These are phyloP conservation scores for Boulengeromyrus knoepffleri DNA, from an alignment of 2,113 vertebrate genomes.

Conservation along the genomic window DNA sequence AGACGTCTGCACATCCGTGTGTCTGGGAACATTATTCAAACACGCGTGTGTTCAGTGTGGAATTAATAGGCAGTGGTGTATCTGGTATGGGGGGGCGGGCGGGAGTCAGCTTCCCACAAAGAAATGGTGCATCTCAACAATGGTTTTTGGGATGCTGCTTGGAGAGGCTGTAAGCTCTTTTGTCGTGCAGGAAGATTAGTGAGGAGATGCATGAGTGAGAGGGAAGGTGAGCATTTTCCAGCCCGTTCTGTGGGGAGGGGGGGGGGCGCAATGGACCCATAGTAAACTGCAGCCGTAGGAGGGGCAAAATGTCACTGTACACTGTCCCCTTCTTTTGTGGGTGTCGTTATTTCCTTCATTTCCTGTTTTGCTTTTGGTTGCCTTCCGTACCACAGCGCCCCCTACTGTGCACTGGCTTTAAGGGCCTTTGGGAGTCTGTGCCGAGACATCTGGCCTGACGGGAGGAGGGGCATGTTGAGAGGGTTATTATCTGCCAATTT, in stretches of 20 bases:
- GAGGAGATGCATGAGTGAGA: slow-evolving; percentile 63
- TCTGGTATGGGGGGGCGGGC: slow-evolving; percentile 21
- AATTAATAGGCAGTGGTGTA: slow-evolving; percentile 27
- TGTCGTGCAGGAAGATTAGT: slow-evolving; percentile 64
- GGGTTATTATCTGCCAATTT: background rate
- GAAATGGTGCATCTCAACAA: slow-evolving; percentile 49
- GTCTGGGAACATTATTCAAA: slow-evolving; percentile 20
- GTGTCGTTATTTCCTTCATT: background rate
- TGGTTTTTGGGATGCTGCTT: slow-evolving; percentile 63
- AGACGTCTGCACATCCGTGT: background rate
- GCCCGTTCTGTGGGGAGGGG: slow-evolving; percentile 48
- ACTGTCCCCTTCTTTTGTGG: background rate
- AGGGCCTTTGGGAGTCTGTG: background rate
- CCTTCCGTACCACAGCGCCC: background rate
- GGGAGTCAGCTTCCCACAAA: slow-evolving; percentile 42
- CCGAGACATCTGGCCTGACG: background rate
- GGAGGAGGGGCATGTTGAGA: background rate
- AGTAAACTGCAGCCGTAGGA: background rate
- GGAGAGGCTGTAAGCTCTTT: slow-evolving; percentile 67
- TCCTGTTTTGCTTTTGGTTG: background rate
- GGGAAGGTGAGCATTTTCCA: slow-evolving; percentile 51
- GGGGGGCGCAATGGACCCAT: slow-evolving; percentile 11
- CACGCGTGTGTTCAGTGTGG: slow-evolving; percentile 29
- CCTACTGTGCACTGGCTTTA: background rate
- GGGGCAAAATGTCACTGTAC: background rate